A percentile compares a stretch with the other conserved stretches of the same genome.
phyloP scores from a whole-genome alignment of 2,888 invertebrate genomes.

The Pachliopta kotzebuea region DNA sequence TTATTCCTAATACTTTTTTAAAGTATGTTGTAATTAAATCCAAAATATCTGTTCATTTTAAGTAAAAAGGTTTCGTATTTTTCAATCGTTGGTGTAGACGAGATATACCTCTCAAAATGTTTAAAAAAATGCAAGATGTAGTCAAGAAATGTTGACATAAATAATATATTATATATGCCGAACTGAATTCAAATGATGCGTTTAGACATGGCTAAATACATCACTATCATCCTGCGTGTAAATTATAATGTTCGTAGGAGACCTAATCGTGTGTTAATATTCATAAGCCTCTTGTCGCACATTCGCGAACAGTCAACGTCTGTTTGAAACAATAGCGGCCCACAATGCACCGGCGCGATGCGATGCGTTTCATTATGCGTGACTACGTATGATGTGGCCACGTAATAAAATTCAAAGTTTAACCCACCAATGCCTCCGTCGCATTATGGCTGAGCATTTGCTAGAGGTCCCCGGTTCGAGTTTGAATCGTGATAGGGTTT shows the following conservation, averaged over 20 bases:
- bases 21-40: too few relatives aligned
- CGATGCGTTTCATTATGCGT: slow-evolving; percentile 32
- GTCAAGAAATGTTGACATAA: too few relatives aligned
- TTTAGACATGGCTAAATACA: neutral
- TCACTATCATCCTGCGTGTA: slow-evolving; percentile 6
- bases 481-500: too few relatives aligned
- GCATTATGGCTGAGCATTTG: too few relatives aligned
- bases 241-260: slow-evolving; percentile 33
- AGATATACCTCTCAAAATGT: too few relatives aligned
- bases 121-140: too few relatives aligned
- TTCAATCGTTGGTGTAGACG: too few relatives aligned
- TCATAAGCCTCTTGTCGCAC: slow-evolving; percentile 27
- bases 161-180: neutral
- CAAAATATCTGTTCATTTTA: too few relatives aligned
- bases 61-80: too few relatives aligned
- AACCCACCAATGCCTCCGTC: too few relatives aligned
- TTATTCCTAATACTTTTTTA: too few relatives aligned
- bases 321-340: slow-evolving; percentile 34
- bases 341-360: slow-evolving; percentile 15
- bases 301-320: slow-evolving; percentile 32
- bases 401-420: slow-evolving; percentile 23
- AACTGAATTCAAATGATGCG: neutral
- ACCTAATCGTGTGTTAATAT: slow-evolving; percentile 36
- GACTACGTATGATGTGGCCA: slow-evolving; percentile 9
- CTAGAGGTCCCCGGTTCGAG: too few relatives aligned